Conservation (phyloP, 1,140 invertebrate genomes). For the Proctacanthus coquilletti region DNA sequence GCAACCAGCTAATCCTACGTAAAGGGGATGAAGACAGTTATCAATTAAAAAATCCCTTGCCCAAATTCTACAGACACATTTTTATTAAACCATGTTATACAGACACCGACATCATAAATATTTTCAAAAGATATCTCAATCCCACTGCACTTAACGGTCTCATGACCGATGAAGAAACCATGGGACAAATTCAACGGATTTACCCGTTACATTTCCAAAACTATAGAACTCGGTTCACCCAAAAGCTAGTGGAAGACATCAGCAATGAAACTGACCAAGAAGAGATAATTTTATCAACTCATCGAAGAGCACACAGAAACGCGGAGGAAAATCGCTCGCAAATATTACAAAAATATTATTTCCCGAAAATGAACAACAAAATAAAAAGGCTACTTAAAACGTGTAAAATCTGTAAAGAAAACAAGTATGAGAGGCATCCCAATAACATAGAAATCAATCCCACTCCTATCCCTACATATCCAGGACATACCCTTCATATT, state of each 20-base stretch:
- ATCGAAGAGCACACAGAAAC: constrained; percentile 7
- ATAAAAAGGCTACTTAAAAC: neutral
- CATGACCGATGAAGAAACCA: neutral
- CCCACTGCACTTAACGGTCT: neutral
- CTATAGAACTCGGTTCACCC: constrained; percentile 1
- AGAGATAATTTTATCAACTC: constrained; percentile 4
- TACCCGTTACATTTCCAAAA: neutral
- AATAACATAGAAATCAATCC: constrained; percentile 1
- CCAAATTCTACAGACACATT: neutral
- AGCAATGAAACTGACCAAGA: neutral
- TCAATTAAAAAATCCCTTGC: neutral
- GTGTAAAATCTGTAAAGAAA: constrained; percentile 7
- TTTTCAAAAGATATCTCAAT: neutral
- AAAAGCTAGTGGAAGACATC: constrained; percentile 3
- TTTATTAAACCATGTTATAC: neutral
- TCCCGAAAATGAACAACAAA: constrained; percentile 5
- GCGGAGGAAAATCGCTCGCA: constrained; percentile 5
- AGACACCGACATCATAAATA: neutral
- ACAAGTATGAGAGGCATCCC: constrained; percentile 8
- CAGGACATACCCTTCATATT: constrained; percentile 8
- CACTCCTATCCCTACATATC: constrained; percentile 6
- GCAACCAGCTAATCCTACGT: constrained; percentile 3
- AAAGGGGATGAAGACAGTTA: neutral
- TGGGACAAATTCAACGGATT: constrained; percentile 1
- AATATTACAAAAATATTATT: constrained; percentile 6